A percentile compares a stretch with the other conserved stretches of the same genome.
Conservation (phyloP, 2,888 invertebrate species). For the Euplexia lucipara region DNA sequence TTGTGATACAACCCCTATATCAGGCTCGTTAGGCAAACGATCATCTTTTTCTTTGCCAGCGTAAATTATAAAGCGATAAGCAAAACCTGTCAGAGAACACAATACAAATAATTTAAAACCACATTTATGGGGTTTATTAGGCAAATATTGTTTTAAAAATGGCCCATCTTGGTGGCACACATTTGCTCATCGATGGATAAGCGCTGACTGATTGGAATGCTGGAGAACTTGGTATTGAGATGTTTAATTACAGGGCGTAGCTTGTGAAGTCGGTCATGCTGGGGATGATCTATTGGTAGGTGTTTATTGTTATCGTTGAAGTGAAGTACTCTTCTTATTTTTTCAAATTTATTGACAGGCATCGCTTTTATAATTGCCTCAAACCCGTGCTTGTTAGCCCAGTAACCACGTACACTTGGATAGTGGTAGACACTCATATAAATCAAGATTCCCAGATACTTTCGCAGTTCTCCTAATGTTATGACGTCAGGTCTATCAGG, state of each 20-base stretch:
- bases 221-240: background rate
- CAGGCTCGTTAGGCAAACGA: constrained; percentile 3
- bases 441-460: constrained; percentile 22
- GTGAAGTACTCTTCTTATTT: too few species aligned
- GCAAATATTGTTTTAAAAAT: background rate
- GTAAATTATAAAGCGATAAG: background rate
- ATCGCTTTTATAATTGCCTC: too few species aligned
- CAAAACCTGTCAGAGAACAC: background rate
- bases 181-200: constrained; percentile 2
- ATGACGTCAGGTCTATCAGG: constrained; percentile 18
- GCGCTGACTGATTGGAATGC: constrained; percentile 1
- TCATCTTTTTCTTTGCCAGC: background rate
- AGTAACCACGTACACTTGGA: constrained; percentile 18
- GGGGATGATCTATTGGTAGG: too few species aligned
- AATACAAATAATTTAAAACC: background rate
- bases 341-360: too few species aligned
- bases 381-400: constrained; percentile 7
- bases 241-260: constrained; percentile 64
- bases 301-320: too few species aligned
- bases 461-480: constrained; percentile 12
- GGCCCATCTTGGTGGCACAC: constrained; percentile 1
- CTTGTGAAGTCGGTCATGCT: constrained; percentile 54
- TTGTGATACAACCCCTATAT: background rate
- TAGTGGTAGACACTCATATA: constrained; percentile 23
- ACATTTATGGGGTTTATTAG: background rate